phyloP scores from a whole-genome alignment of 1,140 invertebrate genomes.

The Neodiprion lecontei region DNA sequence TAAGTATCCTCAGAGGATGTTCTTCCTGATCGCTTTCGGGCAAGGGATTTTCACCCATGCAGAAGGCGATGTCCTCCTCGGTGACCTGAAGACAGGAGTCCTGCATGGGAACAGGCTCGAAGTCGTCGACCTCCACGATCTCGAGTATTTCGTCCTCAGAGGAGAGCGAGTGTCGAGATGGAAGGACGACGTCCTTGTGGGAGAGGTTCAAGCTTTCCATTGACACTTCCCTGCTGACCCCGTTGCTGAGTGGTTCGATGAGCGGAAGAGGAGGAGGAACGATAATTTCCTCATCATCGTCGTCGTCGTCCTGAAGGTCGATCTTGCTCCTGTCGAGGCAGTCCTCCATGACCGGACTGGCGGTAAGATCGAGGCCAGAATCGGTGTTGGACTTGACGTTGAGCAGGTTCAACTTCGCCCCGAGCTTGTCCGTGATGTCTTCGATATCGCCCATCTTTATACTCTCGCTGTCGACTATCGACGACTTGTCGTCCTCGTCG shows the following conservation, averaged over 20 bases:
- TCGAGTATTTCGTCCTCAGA: conserved; percentile 77
- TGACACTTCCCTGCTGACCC: conserved; percentile 74
- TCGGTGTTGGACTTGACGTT: conserved; percentile 50
- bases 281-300: conserved; percentile 77
- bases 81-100: conserved; percentile 87
- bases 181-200: conserved; percentile 55
- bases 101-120: conserved; percentile 82
- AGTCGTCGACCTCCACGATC: conserved; percentile 83
- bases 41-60: conserved; percentile 81
- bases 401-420: conserved; percentile 52
- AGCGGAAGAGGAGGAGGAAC: conserved; percentile 78
- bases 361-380: conserved; percentile 44
- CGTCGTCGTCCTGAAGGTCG: conserved; percentile 59
- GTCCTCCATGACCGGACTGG: conserved; percentile 50
- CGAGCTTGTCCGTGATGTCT: conserved; percentile 55
- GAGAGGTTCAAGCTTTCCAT: conserved; percentile 76
- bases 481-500: conserved; percentile 53
- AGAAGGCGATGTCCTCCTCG: conserved; percentile 88
- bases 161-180: conserved; percentile 53
- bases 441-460: conserved; percentile 53
- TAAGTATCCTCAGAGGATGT: conserved; percentile 85
- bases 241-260: conserved; percentile 73
- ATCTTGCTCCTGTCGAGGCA: conserved; percentile 42
- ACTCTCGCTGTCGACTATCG: conserved; percentile 53
- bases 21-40: conserved; percentile 77